These are phyloP conservation scores for Melitaea athalia DNA, from an alignment of 2,888 invertebrate genomes.

Conservation along the genomic window DNA sequence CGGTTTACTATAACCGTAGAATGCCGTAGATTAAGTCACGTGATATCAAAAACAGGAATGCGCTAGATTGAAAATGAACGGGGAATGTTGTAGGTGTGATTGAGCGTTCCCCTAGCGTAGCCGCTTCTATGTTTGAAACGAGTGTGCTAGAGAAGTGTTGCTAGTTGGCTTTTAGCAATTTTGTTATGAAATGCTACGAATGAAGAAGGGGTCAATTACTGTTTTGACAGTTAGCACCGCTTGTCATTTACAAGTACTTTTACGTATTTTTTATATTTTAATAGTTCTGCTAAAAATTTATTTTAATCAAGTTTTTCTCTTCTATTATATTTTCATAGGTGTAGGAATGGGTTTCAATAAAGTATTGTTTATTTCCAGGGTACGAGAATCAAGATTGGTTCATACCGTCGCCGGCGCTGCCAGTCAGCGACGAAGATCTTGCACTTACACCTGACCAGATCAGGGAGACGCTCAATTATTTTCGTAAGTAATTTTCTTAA, in stretches of 20 bases:
- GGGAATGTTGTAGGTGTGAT: conserved; percentile 51
- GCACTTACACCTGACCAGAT: conserved; percentile 96
- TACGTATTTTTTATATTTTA: conserved; percentile 3
- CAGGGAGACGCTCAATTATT: conserved; percentile 98
- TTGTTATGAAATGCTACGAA: neutral
- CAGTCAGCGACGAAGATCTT: conserved; percentile 87
- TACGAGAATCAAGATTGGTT: conserved; percentile 97
- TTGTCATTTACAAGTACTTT: neutral
- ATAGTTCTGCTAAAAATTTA: neutral
- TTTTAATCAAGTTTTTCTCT: neutral
- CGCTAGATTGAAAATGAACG: conserved; percentile 45
- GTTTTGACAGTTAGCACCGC: neutral
- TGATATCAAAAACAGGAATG: conserved; percentile 42
- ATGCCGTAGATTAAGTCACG: conserved; percentile 38
- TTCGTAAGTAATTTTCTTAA: conserved; percentile 88
- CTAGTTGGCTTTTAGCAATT: conserved; percentile 13
- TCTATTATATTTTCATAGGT: neutral
- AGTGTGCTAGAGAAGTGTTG: conserved; percentile 5
- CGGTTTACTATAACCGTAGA: conserved; percentile 31
- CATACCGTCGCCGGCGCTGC: conserved; percentile 93
- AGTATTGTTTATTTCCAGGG: conserved; percentile 73
- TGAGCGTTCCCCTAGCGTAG: conserved; percentile 58
- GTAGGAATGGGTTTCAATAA: neutral
- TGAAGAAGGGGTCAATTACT: neutral
- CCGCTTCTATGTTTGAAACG: conserved; percentile 26